Evolutionary conservation across 30 jellyfish, hydroid and myxozoan genomes (phyloP), one percentile per base, ranked within the genome.

Genomic region (Nemopilema nomurai): DNA sequence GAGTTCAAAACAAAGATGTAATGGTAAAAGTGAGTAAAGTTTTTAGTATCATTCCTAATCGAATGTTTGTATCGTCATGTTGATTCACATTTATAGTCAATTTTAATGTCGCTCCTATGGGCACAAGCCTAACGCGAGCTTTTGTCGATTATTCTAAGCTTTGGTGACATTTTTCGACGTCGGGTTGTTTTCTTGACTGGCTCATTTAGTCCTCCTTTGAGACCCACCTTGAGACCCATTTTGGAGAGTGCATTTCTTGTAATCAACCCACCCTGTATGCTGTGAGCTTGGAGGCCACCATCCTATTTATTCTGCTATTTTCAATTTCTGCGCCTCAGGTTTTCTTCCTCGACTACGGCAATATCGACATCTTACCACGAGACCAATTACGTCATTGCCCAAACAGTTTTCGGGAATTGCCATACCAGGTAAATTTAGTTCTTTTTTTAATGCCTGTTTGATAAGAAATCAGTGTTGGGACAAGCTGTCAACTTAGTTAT

Each of bases 281-380:
- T n/a, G n/a, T 70, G 53, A 24, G 69, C 49, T 19, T 22, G 13
- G 17, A 8, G 17, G 53, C 69, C 53, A 1, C 13, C 22, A 30
- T 31, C 62, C 27, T 1, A 9, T 20, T 31, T 20, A 3, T 41
- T 3, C 13, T 41, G 57, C 13, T 24, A 13, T 23, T 18, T 1
- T n/a, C 22, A 30, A 6, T 49, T 24, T 75, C 27, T 19, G 19
- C 22, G 20, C 68, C 51, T 76, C 62, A 94, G 99, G 97, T 94
- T 0, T 85, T 94, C 80, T 94, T 82, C 72, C 75, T 94, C 82
- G 99, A 94, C 67, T 94, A 89, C 87, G 99, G 99, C 28, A 94
- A 94, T 81, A 69, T 91, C 0, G 79, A 77, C 28, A 32, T 27
- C n/a, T 74, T 94, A 22, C 65, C 85, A 6, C 91, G 71, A 4